Base-by-base conservation (phyloP, 2,888 invertebrate species). In the Pammene fasciana region DNA sequence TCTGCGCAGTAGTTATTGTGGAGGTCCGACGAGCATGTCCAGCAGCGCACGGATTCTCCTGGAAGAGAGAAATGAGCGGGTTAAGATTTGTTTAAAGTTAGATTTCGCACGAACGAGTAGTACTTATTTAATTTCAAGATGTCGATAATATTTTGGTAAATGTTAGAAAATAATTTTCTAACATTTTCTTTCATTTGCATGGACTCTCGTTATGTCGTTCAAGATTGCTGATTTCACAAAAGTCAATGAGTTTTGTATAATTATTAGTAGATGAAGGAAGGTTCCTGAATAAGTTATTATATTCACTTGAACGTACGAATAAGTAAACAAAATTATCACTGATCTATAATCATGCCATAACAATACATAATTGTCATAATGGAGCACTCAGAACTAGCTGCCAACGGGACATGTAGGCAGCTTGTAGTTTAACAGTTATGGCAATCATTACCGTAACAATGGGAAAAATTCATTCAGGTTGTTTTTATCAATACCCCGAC, bases 1-100 rank as follows among this genome's bases (percentile, higher is more conserved):
- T 97, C 97, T 57, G 93, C 93, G 85, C 97, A 97, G 76, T 94
- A 93, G 10, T 93, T 93, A 75, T 95, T 95, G 50, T 62, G 62
- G 77, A 94, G 88, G 77, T 96, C 95, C 2, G 96, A 96, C 0
- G 95, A 94, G 78, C 97, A 97, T 10, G 95, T 94, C 96, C 96
- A 97, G 82, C 97, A 97, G 77, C 94, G 93, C 9, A 97, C 86
- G 5, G 95, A 92, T 71, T 93, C 93, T 76, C 95, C 96, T 94
- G 92, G 78, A 94, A 93, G 10, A 72, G 78, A 78, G 66, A 74
- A 76, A 72, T 13, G 6, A 3, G n/a, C 6, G 34, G 8, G 34
- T 54, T n/a, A 34, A 54, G 54, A 5, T 54, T 7, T n/a, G 54
- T 3, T n/a, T n/a, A 13, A 13, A n/a, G 8, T 11, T 54, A 34